Conservation (phyloP, 2,888 invertebrate species). For the Sceliomorpha sp. region DNA sequence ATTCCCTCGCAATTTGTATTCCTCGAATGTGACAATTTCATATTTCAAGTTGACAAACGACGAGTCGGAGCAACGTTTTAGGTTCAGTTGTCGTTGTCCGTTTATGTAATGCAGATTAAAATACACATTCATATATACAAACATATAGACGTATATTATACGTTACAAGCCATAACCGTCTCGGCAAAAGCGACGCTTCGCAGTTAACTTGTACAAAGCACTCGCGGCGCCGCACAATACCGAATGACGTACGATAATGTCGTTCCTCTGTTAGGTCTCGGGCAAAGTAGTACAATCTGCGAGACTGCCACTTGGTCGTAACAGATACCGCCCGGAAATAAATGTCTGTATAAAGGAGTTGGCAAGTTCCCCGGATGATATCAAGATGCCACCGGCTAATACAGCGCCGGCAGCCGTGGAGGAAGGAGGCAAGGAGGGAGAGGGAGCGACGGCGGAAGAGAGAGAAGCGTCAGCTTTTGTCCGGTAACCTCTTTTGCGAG, state of each 20-base stretch:
- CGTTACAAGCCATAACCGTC: slow-evolving; percentile 19
- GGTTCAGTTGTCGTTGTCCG: too few species aligned
- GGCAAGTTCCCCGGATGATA: slow-evolving; percentile 73
- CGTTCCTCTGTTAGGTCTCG: slow-evolving; percentile 53
- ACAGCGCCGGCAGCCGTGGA: slow-evolving; percentile 59
- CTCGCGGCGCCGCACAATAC: slow-evolving; percentile 62
- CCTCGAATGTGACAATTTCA: too few species aligned
- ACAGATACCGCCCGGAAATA: slow-evolving; percentile 71
- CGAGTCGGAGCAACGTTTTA: too few species aligned
- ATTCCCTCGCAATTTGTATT: too few species aligned
- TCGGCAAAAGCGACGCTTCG: slow-evolving; percentile 27
- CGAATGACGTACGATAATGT: slow-evolving; percentile 70
- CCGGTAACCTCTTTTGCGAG: slow-evolving; percentile 26
- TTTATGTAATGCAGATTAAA: too few species aligned
- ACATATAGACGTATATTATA: too few species aligned
- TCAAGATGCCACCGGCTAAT: slow-evolving; percentile 73
- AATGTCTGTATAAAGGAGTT: slow-evolving; percentile 75
- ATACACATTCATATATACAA: too few species aligned
- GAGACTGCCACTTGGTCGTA: slow-evolving; percentile 70
- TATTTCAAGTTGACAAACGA: too few species aligned
- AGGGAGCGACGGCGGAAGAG: slow-evolving; percentile 2
- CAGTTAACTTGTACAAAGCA: slow-evolving; percentile 49
- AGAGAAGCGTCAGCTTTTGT: slow-evolving; percentile 19
- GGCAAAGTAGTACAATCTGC: slow-evolving; percentile 72
- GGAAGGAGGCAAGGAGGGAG: slow-evolving; percentile 21